Evolutionary conservation across 2,888 invertebrate species (phyloP).

Genomic region (Linhomoeus sp.): DNA sequence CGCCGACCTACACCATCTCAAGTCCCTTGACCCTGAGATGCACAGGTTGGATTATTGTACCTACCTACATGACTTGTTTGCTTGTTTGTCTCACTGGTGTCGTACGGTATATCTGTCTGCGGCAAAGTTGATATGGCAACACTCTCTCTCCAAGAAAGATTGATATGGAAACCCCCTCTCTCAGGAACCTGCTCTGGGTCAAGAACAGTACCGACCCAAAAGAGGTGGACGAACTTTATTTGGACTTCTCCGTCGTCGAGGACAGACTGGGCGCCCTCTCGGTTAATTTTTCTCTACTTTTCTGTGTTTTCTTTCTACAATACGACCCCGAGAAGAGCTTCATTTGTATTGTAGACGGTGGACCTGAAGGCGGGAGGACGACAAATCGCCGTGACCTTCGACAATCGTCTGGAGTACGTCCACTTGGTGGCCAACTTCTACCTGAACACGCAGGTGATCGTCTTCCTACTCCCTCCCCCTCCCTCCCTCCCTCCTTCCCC

Average conservation of each 20-base stretch:
- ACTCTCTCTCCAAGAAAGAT: too few relatives aligned
- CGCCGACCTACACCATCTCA: constrained; percentile 68
- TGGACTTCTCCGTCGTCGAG: constrained; percentile 77
- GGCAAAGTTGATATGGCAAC: too few relatives aligned
- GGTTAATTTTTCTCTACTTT: background rate
- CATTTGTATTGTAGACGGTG: constrained; percentile 33
- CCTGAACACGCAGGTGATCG: constrained; percentile 52
- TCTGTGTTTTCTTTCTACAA: too few relatives aligned
- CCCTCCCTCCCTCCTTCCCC: background rate
- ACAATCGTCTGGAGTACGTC: constrained; percentile 86
- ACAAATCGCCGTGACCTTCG: constrained; percentile 68
- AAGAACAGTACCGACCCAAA: background rate
- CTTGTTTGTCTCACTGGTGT: background rate
- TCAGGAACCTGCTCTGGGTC: constrained; percentile 2
- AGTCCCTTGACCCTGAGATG: constrained; percentile 72
- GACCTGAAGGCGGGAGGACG: constrained; percentile 76
- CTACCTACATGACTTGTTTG: background rate
- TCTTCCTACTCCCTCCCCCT: background rate
- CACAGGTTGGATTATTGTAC: constrained; percentile 38
- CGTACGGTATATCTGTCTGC: too few relatives aligned
- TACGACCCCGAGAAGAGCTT: too few relatives aligned
- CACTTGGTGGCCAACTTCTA: constrained; percentile 88
- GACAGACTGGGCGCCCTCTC: constrained; percentile 48
- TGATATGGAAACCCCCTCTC: background rate
- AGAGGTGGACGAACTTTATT: constrained; percentile 8